Conservation (phyloP, 2,113 vertebrate species). For the Notarius lentiginosus region DNA sequence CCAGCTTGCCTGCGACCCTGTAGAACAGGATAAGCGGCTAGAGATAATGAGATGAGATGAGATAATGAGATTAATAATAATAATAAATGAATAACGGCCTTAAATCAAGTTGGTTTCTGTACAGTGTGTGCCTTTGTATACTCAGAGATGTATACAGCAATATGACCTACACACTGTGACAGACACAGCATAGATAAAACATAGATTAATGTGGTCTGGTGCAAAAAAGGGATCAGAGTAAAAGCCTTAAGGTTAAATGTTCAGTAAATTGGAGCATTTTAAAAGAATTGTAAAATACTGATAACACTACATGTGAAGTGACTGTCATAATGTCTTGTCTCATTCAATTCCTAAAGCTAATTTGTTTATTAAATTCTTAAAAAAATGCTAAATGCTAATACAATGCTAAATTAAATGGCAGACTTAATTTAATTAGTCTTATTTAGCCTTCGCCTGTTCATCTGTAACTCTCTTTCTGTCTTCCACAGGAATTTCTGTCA, state of each 20-base stretch:
- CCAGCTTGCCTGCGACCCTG: too few relatives aligned
- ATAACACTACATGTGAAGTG: background rate
- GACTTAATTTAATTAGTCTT: background rate
- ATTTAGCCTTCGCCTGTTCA: background rate
- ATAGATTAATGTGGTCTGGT: conserved; percentile 60
- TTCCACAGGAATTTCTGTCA: conserved; percentile 86
- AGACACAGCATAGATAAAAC: conserved; percentile 49
- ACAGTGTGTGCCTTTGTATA: background rate
- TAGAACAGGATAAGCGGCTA: too few relatives aligned
- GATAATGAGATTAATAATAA: too few relatives aligned
- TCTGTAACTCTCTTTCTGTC: background rate
- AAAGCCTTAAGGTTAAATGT: background rate
- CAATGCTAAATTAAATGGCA: background rate
- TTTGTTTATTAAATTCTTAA: background rate
- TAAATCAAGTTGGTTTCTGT: conserved; percentile 5
- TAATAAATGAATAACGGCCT: background rate
- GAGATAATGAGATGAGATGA: too few relatives aligned
- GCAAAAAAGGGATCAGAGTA: conserved; percentile 60
- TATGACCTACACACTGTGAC: background rate
- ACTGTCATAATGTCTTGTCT: background rate
- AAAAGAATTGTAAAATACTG: background rate
- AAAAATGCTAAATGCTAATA: conserved; percentile 36
- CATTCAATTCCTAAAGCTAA: background rate
- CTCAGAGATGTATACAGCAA: background rate
- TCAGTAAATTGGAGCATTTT: conserved; percentile 8